Percentiles rank a stretch among this genome's conserved stretches.
Conservation (phyloP, 2,797 vertebrate genomes). For the Euthynnus affinis region DNA sequence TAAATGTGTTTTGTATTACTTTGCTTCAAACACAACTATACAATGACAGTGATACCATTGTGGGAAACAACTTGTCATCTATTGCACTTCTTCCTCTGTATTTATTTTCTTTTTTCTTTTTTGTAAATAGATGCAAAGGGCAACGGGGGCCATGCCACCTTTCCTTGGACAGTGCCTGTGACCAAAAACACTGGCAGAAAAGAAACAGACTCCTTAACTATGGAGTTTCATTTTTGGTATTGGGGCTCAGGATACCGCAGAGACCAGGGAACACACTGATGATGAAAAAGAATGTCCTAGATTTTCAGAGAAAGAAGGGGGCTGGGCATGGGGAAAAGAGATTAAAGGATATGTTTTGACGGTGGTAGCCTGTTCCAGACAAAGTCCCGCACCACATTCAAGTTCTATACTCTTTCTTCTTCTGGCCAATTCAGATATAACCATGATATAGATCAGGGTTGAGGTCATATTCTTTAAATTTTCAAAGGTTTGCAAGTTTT, state of each 20-base stretch:
- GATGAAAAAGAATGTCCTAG: conserved; percentile 82
- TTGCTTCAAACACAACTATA: conserved; percentile 5
- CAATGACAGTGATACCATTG: conserved; percentile 52
- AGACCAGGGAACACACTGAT: conserved; percentile 70
- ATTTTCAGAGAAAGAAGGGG: conserved; percentile 76
- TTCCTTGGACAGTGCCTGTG: conserved; percentile 35
- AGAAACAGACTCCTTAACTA: conserved; percentile 77
- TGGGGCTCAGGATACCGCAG: conserved; percentile 67
- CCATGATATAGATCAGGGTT: not conserved
- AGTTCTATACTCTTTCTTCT: conserved; percentile 27
- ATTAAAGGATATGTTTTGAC: conserved; percentile 81
- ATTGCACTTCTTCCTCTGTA: conserved; percentile 1
- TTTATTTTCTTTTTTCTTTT: conserved; percentile 6
- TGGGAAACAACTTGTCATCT: conserved; percentile 12
- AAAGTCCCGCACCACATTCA: conserved; percentile 57
- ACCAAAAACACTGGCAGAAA: conserved; percentile 49
- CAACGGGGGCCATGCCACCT: conserved; percentile 29
- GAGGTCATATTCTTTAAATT: conserved; percentile 13
- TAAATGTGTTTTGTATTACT: conserved; percentile 25
- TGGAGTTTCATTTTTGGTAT: conserved; percentile 65
- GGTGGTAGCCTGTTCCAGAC: conserved; percentile 66
- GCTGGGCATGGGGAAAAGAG: conserved; percentile 59
- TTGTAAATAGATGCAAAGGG: conserved; percentile 33
- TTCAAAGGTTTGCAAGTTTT: not conserved
- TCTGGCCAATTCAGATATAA: conserved; percentile 31